Conservation (phyloP, 2,797 vertebrate species). For the Delichon dasypus region DNA sequence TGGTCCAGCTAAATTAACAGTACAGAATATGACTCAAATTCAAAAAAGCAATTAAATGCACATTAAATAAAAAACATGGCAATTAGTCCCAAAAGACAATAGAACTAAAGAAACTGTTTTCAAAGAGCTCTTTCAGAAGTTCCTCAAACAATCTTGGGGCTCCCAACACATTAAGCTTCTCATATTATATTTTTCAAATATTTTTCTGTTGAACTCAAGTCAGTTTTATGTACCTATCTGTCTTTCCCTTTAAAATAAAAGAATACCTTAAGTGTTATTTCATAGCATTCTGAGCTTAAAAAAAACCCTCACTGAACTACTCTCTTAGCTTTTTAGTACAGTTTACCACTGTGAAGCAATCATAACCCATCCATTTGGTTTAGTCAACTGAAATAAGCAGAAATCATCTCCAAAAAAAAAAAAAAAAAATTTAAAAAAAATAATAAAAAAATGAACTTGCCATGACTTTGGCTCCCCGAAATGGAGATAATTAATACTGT, state of each 20-base stretch:
- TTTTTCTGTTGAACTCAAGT: neutral
- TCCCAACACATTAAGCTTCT: neutral
- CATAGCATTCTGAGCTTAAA: neutral
- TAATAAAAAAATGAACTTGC: slow-evolving; percentile 75
- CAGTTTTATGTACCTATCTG: neutral
- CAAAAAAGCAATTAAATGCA: neutral
- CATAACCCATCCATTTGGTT: neutral
- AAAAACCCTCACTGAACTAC: fast-evolving
- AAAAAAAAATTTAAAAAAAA: neutral
- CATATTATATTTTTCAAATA: neutral
- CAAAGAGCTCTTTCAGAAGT: neutral
- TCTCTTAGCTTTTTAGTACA: neutral
- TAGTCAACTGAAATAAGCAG: slow-evolving; percentile 16
- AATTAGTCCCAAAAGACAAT: neutral
- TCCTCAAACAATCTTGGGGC: neutral
- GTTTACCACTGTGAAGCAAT: neutral
- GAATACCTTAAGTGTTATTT: neutral
- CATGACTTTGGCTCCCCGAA: slow-evolving; percentile 98
- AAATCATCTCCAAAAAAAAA: neutral
- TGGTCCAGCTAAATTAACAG: neutral
- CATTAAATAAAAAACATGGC: neutral
- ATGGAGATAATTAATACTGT: slow-evolving; percentile 98
- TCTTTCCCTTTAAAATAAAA: neutral
- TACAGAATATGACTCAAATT: neutral
- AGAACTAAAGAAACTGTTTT: neutral